Conservation (phyloP, 2,888 invertebrate genomes). For the Hyles lineata region DNA sequence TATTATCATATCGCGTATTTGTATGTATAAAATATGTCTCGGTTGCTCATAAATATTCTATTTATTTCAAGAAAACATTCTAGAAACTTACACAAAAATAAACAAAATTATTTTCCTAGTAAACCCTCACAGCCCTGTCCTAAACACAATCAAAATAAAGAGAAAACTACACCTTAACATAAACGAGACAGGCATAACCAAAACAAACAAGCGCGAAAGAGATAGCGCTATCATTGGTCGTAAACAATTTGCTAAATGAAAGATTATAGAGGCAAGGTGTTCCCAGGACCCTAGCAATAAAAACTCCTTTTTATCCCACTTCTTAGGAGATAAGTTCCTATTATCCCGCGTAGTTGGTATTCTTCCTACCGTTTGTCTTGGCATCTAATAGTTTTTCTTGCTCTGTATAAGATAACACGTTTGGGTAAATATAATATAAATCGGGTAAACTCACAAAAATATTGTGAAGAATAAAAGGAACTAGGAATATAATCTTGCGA, state of each 20-base stretch:
- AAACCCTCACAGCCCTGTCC: slow-evolving; percentile 13
- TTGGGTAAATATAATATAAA: background rate
- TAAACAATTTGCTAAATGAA: slow-evolving; percentile 81
- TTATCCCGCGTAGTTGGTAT: slow-evolving; percentile 51
- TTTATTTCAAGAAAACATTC: background rate
- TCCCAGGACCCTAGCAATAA: slow-evolving; percentile 67
- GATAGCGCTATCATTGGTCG: slow-evolving; percentile 59
- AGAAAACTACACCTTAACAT: slow-evolving; percentile 60
- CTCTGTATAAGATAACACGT: slow-evolving; percentile 2
- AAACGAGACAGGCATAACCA: slow-evolving; percentile 49
- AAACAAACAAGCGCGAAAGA: slow-evolving; percentile 40
- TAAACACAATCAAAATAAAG: slow-evolving; percentile 52
- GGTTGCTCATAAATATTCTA: background rate
- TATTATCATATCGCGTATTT: too few relatives aligned
- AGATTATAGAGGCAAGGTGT: slow-evolving; percentile 84
- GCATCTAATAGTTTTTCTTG: slow-evolving; percentile 32
- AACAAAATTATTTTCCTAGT: background rate
- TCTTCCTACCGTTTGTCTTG: slow-evolving; percentile 33
- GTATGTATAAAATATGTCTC: too few relatives aligned
- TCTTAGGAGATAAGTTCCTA: slow-evolving; percentile 64
- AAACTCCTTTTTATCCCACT: slow-evolving; percentile 71
- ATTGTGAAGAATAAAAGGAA: background rate
- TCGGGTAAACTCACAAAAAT: slow-evolving; percentile 3
- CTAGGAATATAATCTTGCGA: background rate
- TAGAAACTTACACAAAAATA: background rate